A percentile compares a stretch with the other conserved stretches of the same genome.
Evolutionary conservation across 2,888 invertebrate genomes (phyloP).

Genomic region (Lordiphosa andalusiaca): DNA sequence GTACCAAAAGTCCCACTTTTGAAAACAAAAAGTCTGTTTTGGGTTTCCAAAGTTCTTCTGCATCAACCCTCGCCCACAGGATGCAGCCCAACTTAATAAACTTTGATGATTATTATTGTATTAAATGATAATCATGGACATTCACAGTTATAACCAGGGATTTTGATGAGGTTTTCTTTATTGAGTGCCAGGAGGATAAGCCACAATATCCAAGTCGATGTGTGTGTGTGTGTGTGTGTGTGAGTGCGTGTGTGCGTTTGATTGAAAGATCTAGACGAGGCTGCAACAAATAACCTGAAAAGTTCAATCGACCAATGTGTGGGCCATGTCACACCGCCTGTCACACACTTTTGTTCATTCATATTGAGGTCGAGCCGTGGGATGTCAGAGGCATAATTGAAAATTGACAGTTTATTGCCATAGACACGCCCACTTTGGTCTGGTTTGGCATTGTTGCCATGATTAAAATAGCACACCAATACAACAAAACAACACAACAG

Average conservation of each 20-base stretch:
- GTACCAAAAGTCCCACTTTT: too few species aligned
- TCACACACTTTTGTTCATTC: conserved; percentile 26
- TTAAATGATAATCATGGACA: conserved; percentile 11
- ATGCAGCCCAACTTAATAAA: background rate
- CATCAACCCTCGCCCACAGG: conserved; percentile 1
- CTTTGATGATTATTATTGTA: conserved; percentile 7
- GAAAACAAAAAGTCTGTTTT: too few species aligned
- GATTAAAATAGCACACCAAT: conserved; percentile 36
- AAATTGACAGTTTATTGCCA: conserved; percentile 56
- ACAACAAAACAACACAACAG: background rate
- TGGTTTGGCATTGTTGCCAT: conserved; percentile 33
- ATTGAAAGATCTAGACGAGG: conserved; percentile 6
- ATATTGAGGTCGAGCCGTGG: conserved; percentile 10
- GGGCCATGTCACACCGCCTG: conserved; percentile 31
- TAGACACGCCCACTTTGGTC: conserved; percentile 37
- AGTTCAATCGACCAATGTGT: conserved; percentile 14
- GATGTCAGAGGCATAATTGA: conserved; percentile 42
- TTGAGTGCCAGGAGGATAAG: conserved; percentile 10
- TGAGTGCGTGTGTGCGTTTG: conserved; percentile 5
- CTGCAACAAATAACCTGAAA: conserved; percentile 18
- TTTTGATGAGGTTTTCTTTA: conserved; percentile 11
- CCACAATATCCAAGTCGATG: conserved; percentile 8
- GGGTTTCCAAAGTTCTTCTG: background rate
- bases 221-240: conserved; percentile 7
- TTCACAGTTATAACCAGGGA: conserved; percentile 6